Percentiles rank a stretch among this genome's conserved stretches.
These are phyloP conservation scores for Trematocara marginatum DNA, from an alignment of 2,113 vertebrate species.

Conservation along the genomic window DNA sequence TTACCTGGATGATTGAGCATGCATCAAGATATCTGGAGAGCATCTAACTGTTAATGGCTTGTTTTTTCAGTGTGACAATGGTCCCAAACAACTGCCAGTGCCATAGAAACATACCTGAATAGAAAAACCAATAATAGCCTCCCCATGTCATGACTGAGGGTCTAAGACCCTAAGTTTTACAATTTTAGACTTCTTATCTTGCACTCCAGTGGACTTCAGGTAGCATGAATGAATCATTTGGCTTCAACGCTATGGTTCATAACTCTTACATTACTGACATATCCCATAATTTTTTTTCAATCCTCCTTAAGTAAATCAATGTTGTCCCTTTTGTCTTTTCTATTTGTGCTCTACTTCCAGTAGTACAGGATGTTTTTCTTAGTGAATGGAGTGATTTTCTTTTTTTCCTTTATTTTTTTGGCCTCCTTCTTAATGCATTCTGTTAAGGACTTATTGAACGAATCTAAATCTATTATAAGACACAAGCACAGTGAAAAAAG, in stretches of 20 bases:
- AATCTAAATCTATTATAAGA: not conserved
- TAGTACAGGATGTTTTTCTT: not conserved
- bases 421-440: not conserved
- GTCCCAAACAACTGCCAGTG: not conserved
- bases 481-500: not conserved
- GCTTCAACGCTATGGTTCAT: not conserved
- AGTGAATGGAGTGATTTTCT: not conserved
- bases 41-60: not conserved
- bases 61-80: not conserved
- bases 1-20: not conserved
- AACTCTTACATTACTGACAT: not conserved
- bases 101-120: not conserved
- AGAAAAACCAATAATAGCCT: not conserved
- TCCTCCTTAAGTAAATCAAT: not conserved
- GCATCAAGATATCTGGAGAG: not conserved
- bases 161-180: not conserved
- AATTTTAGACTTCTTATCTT: not conserved
- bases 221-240: not conserved
- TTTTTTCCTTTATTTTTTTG: not conserved
- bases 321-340: not conserved
- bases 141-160: not conserved
- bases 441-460: not conserved
- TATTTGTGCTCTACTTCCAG: not conserved
- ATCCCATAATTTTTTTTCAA: not conserved
- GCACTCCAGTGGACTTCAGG: not conserved